Percentiles rank a stretch among this genome's conserved stretches.
These are phyloP conservation scores for Nephrocerus scutellatus DNA, from an alignment of 2,888 invertebrate genomes.

Conservation along the genomic window DNA sequence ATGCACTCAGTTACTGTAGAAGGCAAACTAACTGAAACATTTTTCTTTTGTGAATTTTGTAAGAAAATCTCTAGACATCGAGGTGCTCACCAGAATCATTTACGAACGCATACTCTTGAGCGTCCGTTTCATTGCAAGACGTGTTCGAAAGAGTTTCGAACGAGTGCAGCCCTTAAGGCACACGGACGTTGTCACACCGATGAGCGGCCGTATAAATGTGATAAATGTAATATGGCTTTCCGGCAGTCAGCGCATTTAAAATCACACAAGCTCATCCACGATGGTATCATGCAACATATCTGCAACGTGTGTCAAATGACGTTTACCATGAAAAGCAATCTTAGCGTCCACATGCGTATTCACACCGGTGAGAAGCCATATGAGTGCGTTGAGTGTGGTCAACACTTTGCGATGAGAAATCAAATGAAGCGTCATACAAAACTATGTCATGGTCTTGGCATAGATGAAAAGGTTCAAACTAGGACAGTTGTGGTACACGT, in stretches of 20 bases:
- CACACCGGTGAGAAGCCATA: slow-evolving; percentile 25
- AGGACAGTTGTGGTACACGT: too few relatives aligned
- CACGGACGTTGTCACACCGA: slow-evolving; percentile 27
- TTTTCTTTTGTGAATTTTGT: slow-evolving; percentile 19
- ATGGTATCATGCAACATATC: slow-evolving; percentile 20
- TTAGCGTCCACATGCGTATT: slow-evolving; percentile 22
- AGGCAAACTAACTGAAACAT: not conserved
- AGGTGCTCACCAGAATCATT: slow-evolving; percentile 26
- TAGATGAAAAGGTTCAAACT: too few relatives aligned
- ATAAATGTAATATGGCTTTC: slow-evolving; percentile 24
- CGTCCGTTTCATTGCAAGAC: slow-evolving; percentile 24
- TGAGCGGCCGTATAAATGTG: slow-evolving; percentile 27
- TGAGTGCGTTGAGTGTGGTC: slow-evolving; percentile 23
- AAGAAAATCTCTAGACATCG: slow-evolving; percentile 24
- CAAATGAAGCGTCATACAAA: slow-evolving; percentile 23
- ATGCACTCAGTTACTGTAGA: not conserved
- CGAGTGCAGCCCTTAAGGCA: slow-evolving; percentile 22
- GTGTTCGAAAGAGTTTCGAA: slow-evolving; percentile 27
- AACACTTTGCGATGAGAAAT: slow-evolving; percentile 20
- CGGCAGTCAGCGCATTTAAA: slow-evolving; percentile 26
- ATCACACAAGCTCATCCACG: slow-evolving; percentile 26
- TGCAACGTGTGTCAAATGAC: slow-evolving; percentile 25
- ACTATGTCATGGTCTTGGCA: not conserved
- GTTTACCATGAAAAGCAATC: slow-evolving; percentile 21
- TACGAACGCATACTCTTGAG: slow-evolving; percentile 27